Evolutionary conservation across 2,888 invertebrate genomes (phyloP).

Genomic region (Argyresthia albistria): DNA sequence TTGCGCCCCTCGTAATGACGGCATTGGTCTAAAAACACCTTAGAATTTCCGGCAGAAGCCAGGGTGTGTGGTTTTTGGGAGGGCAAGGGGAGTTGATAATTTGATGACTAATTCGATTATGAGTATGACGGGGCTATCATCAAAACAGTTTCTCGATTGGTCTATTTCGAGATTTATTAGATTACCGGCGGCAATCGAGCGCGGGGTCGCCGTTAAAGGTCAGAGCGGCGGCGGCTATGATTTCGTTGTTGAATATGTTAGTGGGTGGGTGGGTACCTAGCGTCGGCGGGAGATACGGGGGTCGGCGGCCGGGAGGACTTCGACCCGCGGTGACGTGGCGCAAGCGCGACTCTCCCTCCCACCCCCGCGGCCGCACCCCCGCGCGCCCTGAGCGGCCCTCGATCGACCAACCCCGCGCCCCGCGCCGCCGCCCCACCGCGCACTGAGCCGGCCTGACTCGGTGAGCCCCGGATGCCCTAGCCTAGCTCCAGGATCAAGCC

Average conservation of each 20-base stretch:
- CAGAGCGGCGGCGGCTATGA: slow-evolving; percentile 1
- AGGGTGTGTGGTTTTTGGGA: too few species aligned
- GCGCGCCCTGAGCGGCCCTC: slow-evolving; percentile 6
- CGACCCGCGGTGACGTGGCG: slow-evolving; percentile 48
- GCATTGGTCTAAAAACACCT: too few species aligned
- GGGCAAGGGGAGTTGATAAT: too few species aligned
- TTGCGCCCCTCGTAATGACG: too few species aligned
- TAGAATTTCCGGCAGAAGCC: too few species aligned
- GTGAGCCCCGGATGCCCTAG: too few species aligned
- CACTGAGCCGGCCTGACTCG: too few species aligned
- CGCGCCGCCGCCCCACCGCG: background rate
- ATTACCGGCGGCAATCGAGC: background rate
- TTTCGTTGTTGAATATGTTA: slow-evolving; percentile 18
- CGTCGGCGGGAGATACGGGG: slow-evolving; percentile 24
- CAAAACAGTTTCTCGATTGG: too few species aligned
- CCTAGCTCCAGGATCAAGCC: too few species aligned
- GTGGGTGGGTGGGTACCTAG: slow-evolving; percentile 45
- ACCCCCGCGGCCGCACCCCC: slow-evolving; percentile 15
- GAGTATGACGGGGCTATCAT: too few species aligned
- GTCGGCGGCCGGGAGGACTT: slow-evolving; percentile 64
- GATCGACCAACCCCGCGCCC: background rate
- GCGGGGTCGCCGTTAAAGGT: background rate
- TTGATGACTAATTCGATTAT: too few species aligned
- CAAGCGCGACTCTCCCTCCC: slow-evolving; percentile 45
- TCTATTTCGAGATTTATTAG: too few species aligned